A percentile compares a stretch with the other conserved stretches of the same genome.
These are phyloP conservation scores for Amblyornis subalaris DNA, from an alignment of 2,113 vertebrate genomes.

Conservation along the genomic window DNA sequence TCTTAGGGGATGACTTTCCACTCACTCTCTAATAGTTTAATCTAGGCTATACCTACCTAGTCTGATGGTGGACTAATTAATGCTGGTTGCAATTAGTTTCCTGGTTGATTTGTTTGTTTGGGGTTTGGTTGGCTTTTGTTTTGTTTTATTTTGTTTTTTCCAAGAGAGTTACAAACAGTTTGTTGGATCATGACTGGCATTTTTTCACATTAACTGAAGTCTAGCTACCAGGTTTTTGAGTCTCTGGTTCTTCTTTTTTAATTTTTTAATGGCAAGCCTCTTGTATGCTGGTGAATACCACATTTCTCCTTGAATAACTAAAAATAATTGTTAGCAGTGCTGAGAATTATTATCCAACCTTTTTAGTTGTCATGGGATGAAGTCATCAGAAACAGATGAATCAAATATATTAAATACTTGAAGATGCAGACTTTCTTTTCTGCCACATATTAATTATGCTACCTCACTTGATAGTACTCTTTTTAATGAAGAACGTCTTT, in stretches of 20 bases:
- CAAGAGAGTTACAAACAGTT: not conserved
- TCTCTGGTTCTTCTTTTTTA: not conserved
- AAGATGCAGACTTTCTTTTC: not conserved
- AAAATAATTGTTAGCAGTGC: not conserved
- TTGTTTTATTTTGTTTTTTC: too few relatives aligned
- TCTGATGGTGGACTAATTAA: not conserved
- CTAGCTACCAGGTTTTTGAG: not conserved
- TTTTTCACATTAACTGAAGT: not conserved
- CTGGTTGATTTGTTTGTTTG: not conserved
- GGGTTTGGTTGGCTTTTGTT: rapidly evolving
- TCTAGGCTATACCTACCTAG: not conserved
- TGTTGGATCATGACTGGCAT: not conserved
- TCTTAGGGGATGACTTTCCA: not conserved
- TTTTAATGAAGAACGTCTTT: not conserved
- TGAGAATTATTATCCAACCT: not conserved
- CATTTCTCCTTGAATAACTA: not conserved
- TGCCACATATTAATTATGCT: not conserved
- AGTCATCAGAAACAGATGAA: not conserved
- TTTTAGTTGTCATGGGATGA: not conserved
- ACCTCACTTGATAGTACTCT: not conserved
- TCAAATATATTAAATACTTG: not conserved
- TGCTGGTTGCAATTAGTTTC: not conserved
- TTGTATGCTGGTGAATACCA: not conserved
- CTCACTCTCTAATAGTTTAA: not conserved
- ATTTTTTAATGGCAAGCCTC: not conserved